Conservation (phyloP, 2,888 invertebrate species). For the Encarsia formosa region DNA sequence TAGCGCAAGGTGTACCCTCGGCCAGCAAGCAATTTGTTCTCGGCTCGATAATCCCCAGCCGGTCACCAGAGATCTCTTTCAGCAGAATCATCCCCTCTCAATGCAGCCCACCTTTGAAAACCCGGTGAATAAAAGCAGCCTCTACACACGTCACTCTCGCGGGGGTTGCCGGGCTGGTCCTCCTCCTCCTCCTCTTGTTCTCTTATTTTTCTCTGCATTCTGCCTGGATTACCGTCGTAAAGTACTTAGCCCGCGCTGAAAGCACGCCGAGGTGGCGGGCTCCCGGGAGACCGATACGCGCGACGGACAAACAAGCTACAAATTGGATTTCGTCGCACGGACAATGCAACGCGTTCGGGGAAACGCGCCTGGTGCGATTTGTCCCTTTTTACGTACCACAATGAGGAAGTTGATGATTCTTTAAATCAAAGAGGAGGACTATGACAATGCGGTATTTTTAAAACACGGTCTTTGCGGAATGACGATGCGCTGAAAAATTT, state of each 20-base stretch:
- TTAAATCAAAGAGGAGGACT: too few species aligned
- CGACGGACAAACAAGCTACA: conserved; percentile 35
- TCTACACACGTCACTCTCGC: neutral
- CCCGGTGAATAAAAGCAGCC: too few species aligned
- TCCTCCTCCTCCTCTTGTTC: neutral
- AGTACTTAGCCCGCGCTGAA: conserved; percentile 19
- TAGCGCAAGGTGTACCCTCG: too few species aligned
- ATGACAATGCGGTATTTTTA: too few species aligned
- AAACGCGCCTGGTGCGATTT: neutral
- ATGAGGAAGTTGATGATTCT: too few species aligned
- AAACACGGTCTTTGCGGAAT: too few species aligned
- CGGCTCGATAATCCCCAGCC: too few species aligned
- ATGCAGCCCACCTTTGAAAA: too few species aligned
- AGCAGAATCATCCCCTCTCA: too few species aligned
- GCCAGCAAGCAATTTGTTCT: too few species aligned
- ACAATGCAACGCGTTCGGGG: neutral
- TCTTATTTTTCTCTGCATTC: neutral
- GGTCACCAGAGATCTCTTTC: too few species aligned
- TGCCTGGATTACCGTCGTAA: conserved; percentile 23
- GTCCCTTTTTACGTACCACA: conserved; percentile 8
- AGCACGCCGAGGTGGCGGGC: conserved; percentile 11
- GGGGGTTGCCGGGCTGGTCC: neutral
- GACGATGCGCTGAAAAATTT: too few species aligned
- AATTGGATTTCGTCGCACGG: conserved; percentile 34
- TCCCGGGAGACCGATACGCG: conserved; percentile 34